These are phyloP conservation scores for Patella pellucida DNA, from an alignment of 2,888 invertebrate genomes.

Conservation along the genomic window DNA sequence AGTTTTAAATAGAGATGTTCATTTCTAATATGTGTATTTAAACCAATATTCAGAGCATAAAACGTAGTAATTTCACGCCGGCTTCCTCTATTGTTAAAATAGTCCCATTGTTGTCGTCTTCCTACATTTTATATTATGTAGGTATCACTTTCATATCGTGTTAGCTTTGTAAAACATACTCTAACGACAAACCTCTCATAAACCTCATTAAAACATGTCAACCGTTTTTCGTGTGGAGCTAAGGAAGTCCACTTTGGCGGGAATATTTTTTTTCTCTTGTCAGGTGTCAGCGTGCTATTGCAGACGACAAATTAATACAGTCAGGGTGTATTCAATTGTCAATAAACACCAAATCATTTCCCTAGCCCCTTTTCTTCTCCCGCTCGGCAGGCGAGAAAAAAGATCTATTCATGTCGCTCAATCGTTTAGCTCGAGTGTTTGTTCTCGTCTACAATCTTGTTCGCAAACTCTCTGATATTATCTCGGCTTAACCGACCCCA, in stretches of 20 bases:
- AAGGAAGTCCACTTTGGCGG: slow-evolving; percentile 5
- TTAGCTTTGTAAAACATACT: slow-evolving; percentile 14
- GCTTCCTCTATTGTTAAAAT: not conserved
- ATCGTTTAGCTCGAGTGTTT: slow-evolving; percentile 16
- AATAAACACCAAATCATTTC: slow-evolving; percentile 27
- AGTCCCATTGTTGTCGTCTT: not conserved
- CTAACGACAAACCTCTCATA: slow-evolving; percentile 14
- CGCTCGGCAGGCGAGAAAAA: slow-evolving; percentile 5
- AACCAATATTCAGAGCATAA: not conserved
- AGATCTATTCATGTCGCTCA: slow-evolving; percentile 14
- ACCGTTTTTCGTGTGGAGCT: slow-evolving; percentile 2
- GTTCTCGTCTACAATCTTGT: not conserved
- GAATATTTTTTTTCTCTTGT: slow-evolving; percentile 22
- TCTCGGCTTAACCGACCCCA: slow-evolving; percentile 20
- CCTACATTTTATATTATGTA: slow-evolving; percentile 3
- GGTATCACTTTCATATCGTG: not conserved
- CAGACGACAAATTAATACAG: slow-evolving; percentile 26
- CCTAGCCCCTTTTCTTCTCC: slow-evolving; percentile 8
- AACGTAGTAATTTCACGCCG: slow-evolving; percentile 10
- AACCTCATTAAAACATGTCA: slow-evolving; percentile 16
- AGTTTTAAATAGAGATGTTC: too few species aligned
- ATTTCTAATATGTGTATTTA: too few species aligned
- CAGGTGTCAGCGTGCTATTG: slow-evolving; percentile 25
- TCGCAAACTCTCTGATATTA: slow-evolving; percentile 20
- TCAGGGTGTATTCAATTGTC: slow-evolving; percentile 24